Percentiles rank a stretch among this genome's conserved stretches.
phyloP scores from a whole-genome alignment of 2,888 invertebrate genomes.

The Leistus spinibarbis region DNA sequence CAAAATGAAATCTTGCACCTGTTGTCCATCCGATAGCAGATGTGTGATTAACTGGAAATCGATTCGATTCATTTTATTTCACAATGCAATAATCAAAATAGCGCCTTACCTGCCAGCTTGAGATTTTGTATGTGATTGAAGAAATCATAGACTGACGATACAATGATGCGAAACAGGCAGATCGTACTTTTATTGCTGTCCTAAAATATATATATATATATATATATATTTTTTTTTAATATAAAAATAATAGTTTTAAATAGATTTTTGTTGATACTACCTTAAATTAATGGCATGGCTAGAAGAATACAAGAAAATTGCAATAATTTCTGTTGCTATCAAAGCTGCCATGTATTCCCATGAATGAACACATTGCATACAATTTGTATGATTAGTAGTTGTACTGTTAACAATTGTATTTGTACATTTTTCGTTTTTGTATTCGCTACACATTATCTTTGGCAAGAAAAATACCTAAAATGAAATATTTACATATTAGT shows the following conservation, averaged over 20 bases:
- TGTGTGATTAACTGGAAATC: slow-evolving; percentile 61
- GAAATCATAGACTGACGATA: slow-evolving; percentile 51
- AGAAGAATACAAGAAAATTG: slow-evolving; percentile 47
- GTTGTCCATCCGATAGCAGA: slow-evolving; percentile 63
- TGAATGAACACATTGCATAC: neutral
- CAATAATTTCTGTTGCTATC: slow-evolving; percentile 42
- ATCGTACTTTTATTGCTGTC: slow-evolving; percentile 51
- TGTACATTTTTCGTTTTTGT: too few species aligned
- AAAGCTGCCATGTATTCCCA: slow-evolving; percentile 8
- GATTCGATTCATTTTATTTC: neutral
- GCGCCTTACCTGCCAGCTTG: slow-evolving; percentile 46
- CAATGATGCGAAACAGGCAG: slow-evolving; percentile 51
- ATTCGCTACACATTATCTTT: neutral
- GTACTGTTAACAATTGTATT: too few species aligned
- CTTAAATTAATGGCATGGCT: slow-evolving; percentile 48
- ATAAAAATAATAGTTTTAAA: neutral
- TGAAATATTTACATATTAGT: too few species aligned
- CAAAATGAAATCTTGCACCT: slow-evolving; percentile 61
- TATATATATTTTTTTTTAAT: neutral
- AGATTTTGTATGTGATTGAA: slow-evolving; percentile 46
- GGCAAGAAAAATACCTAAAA: slow-evolving; percentile 26
- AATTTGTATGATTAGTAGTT: neutral
- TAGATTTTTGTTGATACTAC: slow-evolving; percentile 42
- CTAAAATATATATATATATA: slow-evolving; percentile 42
- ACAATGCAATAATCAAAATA: neutral